phyloP scores from a whole-genome alignment of 2,113 vertebrate genomes.

The Mesocricetus auratus region DNA sequence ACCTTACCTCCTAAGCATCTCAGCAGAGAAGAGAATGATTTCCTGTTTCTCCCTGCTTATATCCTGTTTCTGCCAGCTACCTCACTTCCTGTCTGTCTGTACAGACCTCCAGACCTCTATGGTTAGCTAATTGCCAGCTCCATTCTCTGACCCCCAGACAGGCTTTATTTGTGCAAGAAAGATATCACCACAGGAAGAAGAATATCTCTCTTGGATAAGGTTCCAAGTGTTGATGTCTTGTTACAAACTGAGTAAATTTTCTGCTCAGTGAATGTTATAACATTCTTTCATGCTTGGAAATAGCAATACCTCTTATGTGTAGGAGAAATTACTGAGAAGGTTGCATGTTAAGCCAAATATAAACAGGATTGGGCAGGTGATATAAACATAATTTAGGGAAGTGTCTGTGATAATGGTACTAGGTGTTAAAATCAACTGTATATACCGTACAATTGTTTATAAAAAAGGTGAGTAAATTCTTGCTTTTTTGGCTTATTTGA shows the following conservation, averaged over 20 bases:
- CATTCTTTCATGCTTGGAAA: background rate
- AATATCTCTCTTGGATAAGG: background rate
- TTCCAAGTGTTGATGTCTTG: background rate
- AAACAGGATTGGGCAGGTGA: background rate
- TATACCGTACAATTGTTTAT: background rate
- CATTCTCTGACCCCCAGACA: no score
- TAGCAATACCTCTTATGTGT: background rate
- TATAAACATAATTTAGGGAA: background rate
- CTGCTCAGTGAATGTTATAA: background rate
- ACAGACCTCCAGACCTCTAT: no score
- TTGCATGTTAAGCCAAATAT: background rate
- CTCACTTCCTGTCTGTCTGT: no score
- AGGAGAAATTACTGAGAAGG: conserved; percentile 8
- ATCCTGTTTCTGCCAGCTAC: no score
- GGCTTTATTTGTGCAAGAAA: no score
- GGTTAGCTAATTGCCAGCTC: no score
- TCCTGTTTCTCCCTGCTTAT: no score
- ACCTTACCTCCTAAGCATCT: no score
- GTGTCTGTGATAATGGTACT: background rate
- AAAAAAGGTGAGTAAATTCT: background rate
- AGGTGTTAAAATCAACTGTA: background rate
- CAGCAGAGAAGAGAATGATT: no score
- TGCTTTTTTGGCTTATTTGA: conserved; percentile 19
- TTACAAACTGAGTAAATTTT: background rate
- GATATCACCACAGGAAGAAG: background rate